Evolutionary conservation across 2,888 invertebrate genomes (phyloP), one percentile per base, ranked within the genome.

Genomic region (Sinelater perroti): DNA sequence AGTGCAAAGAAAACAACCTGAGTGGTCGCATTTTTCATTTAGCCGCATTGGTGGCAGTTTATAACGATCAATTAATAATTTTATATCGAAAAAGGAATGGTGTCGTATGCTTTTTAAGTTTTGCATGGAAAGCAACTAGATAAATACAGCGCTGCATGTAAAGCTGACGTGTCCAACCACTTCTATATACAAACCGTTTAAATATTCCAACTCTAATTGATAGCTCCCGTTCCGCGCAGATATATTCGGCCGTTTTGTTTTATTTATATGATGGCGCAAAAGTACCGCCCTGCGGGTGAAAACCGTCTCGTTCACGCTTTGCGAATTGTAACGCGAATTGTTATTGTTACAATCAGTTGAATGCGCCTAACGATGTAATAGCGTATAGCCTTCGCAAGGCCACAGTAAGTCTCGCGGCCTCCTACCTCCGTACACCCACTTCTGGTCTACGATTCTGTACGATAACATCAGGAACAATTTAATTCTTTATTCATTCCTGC

Each of bases 321-420:
- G 47, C 21, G 40, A 46, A 52, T 52, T 57, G 52, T 40, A 55
- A 51, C 33, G 54, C 24, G 49, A 21, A 54, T 50, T 60, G 59
- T 46, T 61, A 64, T 56, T 56, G 55, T 58, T 59, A 63, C 57
- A 63, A 56, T 46, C 55, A 62, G 56, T 57, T 57, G 61, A 63
- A 63, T 59, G 63, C 55, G 60, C 55, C 55, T 60, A 63, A 64
- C 57, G 55, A 64, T 60, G 40, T 62, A 64, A 64, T 60, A 44
- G 44, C 57, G 52, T 55, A 57, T 65, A 65, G 64, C 68, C 68
- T 68, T 68, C 67, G 62, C 66, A 68, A 68, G 68, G 68, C 62
- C 66, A 66, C 54, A 56, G 38, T 46, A 49, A 54, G 51, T 55
- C 53, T 54, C 51, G 50, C 13, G 21, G 60, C 60, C 61, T 65